Conservation (phyloP, 2,797 vertebrate genomes). For the Mormyrops attenuatus region DNA sequence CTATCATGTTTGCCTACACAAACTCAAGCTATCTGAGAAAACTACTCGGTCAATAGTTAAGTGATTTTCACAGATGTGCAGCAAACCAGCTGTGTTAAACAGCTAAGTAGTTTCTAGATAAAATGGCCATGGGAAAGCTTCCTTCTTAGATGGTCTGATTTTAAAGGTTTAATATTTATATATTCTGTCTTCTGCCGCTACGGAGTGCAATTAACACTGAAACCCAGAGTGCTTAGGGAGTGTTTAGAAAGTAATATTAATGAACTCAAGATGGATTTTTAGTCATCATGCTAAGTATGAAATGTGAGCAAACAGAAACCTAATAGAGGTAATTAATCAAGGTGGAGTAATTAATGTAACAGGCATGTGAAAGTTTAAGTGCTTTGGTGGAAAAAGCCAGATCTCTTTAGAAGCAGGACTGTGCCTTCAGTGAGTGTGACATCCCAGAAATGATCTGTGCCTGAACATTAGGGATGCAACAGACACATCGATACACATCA, state of each 20-base stretch:
- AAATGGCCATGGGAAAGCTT: neutral
- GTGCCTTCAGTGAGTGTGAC: neutral
- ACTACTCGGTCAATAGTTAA: neutral
- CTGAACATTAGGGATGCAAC: neutral
- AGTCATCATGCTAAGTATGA: neutral
- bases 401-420: neutral
- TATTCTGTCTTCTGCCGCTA: neutral
- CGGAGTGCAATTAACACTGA: neutral
- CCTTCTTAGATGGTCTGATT: neutral
- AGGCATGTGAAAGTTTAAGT: neutral
- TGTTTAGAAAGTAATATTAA: neutral
- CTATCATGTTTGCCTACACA: neutral
- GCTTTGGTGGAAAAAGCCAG: neutral
- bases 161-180: neutral
- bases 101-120: neutral
- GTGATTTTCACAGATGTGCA: neutral
- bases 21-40: neutral
- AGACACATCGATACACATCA: neutral
- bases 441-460: neutral
- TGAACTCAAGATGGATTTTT: neutral
- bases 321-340: conserved; percentile 15
- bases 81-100: neutral
- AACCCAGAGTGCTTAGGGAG: neutral
- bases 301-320: conserved; percentile 6
- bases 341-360: neutral